Evolutionary conservation across 2,113 vertebrate species (phyloP), one percentile per base, ranked within the genome.

Genomic region (Centropus unirufus): DNA sequence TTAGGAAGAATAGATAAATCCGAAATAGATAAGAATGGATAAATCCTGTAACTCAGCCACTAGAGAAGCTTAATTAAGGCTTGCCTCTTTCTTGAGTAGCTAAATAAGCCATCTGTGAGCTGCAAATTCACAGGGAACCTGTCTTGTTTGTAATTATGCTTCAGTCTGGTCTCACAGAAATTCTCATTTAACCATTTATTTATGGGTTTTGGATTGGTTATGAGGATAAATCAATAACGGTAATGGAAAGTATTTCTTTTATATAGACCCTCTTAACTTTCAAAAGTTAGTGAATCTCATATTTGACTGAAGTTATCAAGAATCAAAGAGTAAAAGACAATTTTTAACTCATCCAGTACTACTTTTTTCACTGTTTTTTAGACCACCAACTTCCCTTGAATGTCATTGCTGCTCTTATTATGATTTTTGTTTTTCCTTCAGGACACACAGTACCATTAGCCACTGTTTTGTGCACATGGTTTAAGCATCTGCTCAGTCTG

Each of bases 351-450:
- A 39, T 3, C 21, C 16, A 9, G 24, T 29, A 24, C 8, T 68
- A 42, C 12, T 89, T 86, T 68, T 11, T 5, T 34, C 5, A 11
- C 14, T 52, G 15, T 21, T 58, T 22, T 14, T 58, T 61, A 54
- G 14, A 34, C 19, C 39, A 63, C 9, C 44, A 34, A 4, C 44
- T 83, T 83, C n/a, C 14, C 30, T 44, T 55, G 39, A 69, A 24
- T 1, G 0, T 49, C 2, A 2, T 26, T 23, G 30, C 49, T 79
- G 40, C 20, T 42, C 1, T 74, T 90, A 24, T 2, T 44, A 23
- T 0, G 1, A 42, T 74, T 87, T 14, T 22, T 17, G 0, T 15
- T 67, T 73, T 77, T 52, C 24, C 42, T 73, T 12, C 19, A 30
- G 46, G n/a, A 55, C 44, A 6, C 0, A 2, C 5, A 32, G 8